phyloP scores from a whole-genome alignment of 2,797 vertebrate species.

The Falco peregrinus region DNA sequence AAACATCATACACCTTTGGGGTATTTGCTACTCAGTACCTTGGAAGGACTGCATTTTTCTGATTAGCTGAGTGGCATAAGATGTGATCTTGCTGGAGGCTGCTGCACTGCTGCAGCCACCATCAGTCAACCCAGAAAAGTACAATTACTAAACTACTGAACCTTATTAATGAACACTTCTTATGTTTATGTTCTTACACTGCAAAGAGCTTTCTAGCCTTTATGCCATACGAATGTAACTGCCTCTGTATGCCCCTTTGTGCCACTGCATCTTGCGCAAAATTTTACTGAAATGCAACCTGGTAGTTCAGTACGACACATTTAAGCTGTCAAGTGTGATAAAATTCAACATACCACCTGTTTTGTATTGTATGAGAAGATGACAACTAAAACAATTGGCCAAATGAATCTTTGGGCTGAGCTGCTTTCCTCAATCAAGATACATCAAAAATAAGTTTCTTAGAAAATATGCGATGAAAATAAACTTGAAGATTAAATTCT shows the following conservation, averaged over 20 bases:
- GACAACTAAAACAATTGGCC: neutral
- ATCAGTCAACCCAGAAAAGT: slow-evolving; percentile 23
- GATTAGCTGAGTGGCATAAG: slow-evolving; percentile 24
- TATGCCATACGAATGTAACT: neutral
- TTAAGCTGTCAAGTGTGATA: neutral
- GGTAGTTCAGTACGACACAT: neutral
- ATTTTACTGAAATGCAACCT: neutral
- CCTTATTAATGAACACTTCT: slow-evolving; percentile 17
- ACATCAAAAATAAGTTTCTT: neutral
- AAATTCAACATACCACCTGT: neutral
- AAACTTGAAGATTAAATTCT: neutral
- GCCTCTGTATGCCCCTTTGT: neutral
- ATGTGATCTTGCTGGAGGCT: slow-evolving; percentile 27
- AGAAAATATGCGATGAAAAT: neutral
- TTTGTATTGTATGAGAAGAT: neutral
- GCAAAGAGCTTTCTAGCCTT: slow-evolving; percentile 1
- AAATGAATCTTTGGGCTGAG: neutral
- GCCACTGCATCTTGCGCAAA: neutral
- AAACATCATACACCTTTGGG: slow-evolving; percentile 36
- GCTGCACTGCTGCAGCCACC: slow-evolving; percentile 29
- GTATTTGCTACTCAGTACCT: slow-evolving; percentile 17
- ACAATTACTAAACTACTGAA: slow-evolving; percentile 23
- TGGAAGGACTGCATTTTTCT: slow-evolving; percentile 36
- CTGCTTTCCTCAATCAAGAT: neutral
- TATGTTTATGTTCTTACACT: neutral